Percentiles rank a stretch among this genome's conserved stretches.
Conservation (phyloP, 2,113 vertebrate species). For the Eleginops maclovinus region DNA sequence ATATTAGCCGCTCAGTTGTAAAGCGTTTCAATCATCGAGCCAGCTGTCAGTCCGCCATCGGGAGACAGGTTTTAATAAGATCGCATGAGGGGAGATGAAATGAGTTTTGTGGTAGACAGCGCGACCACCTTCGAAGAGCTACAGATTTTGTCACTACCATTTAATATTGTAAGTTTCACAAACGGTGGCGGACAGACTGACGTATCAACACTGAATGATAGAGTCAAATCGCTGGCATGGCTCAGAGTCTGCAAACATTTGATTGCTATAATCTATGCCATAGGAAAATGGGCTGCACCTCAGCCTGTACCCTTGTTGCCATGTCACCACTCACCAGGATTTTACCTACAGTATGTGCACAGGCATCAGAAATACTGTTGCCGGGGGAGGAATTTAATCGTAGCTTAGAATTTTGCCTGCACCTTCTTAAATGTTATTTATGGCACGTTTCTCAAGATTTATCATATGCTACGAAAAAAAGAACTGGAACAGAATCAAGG, state of each 20-base stretch:
- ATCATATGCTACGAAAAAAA: no score
- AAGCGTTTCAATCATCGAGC: conserved; percentile 15
- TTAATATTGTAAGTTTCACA: neutral
- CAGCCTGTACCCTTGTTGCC: no score
- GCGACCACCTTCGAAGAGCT: neutral
- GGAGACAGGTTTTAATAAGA: conserved; percentile 7
- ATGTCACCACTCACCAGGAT: no score
- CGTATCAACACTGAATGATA: neutral
- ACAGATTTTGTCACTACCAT: neutral
- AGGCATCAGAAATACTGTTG: neutral
- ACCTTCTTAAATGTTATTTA: no score
- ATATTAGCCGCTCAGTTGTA: conserved; percentile 7
- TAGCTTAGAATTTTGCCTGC: neutral
- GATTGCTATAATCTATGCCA: neutral
- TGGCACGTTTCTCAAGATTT: no score
- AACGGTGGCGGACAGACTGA: no score
- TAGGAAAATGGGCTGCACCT: no score
- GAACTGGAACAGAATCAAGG: neutral
- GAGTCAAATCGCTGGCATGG: neutral
- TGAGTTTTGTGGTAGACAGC: neutral
- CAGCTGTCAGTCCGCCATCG: conserved; percentile 15
- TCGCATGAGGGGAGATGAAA: neutral
- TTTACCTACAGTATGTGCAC: no score
- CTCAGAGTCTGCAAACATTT: neutral
- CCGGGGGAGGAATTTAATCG: neutral